These are phyloP conservation scores for Saxidomus purpurata DNA, from an alignment of 1,140 invertebrate genomes.

Conservation along the genomic window DNA sequence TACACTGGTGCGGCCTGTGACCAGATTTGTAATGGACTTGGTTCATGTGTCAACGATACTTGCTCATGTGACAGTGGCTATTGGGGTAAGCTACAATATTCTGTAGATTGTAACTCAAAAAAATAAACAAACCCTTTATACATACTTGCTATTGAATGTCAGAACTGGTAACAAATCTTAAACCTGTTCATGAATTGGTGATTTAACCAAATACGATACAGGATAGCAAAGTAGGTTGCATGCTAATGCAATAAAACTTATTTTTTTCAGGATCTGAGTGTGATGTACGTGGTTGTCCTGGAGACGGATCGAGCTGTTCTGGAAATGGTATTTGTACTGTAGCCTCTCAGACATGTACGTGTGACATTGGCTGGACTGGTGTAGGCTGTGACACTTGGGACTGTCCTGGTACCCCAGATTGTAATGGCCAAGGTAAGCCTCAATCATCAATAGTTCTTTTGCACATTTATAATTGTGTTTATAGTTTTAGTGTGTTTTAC, in stretches of 20 bases:
- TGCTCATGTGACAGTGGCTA: conserved; percentile 74
- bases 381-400: conserved; percentile 77
- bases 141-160: no score
- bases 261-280: conserved; percentile 69
- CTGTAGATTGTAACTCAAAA: no score
- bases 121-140: no score
- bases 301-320: conserved; percentile 79
- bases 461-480: no score
- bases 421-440: conserved; percentile 74
- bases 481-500: no score
- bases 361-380: conserved; percentile 78
- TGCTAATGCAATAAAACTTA: not conserved
- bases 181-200: no score
- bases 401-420: conserved; percentile 78
- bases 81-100: conserved; percentile 73
- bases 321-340: conserved; percentile 85
- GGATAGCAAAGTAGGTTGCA: no score
- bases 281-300: conserved; percentile 77
- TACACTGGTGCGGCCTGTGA: conserved; percentile 70
- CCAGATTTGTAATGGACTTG: conserved; percentile 75
- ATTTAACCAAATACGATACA: no score
- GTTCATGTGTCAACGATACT: conserved; percentile 73
- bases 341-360: conserved; percentile 76
- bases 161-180: no score
- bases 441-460: no score